Conservation (phyloP, 2,888 invertebrate genomes). For the Vannuccia rotundouncinata region DNA sequence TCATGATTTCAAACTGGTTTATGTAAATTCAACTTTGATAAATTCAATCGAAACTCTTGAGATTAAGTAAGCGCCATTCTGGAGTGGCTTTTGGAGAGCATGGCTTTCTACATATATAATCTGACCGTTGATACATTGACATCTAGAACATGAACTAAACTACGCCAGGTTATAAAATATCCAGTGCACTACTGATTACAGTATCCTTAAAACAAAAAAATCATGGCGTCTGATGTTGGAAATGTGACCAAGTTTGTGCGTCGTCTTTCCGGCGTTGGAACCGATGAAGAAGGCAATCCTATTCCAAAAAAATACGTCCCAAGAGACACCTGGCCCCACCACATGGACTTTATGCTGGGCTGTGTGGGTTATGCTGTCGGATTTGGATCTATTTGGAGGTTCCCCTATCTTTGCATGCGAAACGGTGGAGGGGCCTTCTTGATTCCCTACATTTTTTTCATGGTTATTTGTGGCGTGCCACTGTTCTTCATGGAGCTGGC, state of each 20-base stretch:
- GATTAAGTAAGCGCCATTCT: too few relatives aligned
- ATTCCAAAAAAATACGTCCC: not conserved
- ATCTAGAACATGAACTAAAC: too few relatives aligned
- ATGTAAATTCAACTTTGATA: too few relatives aligned
- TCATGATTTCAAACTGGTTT: too few relatives aligned
- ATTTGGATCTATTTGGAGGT: constrained; percentile 33
- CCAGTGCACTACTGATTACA: too few relatives aligned
- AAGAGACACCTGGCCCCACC: constrained; percentile 30
- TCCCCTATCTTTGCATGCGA: constrained; percentile 30
- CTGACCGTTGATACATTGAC: too few relatives aligned
- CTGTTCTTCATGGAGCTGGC: constrained; percentile 37
- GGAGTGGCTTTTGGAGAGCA: too few relatives aligned
- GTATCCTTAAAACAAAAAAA: not conserved
- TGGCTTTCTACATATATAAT: too few relatives aligned
- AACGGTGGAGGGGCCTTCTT: constrained; percentile 36
- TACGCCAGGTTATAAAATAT: too few relatives aligned
- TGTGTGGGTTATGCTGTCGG: constrained; percentile 31
- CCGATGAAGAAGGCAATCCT: not conserved
- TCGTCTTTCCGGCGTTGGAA: not conserved
- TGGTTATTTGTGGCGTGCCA: constrained; percentile 37
- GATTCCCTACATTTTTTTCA: constrained; percentile 37
- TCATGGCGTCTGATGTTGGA: not conserved
- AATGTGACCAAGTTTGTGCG: not conserved
- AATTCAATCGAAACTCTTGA: too few relatives aligned
- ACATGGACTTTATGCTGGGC: constrained; percentile 31